Conservation (phyloP, 2,888 invertebrate species). For the Meganola albula region DNA sequence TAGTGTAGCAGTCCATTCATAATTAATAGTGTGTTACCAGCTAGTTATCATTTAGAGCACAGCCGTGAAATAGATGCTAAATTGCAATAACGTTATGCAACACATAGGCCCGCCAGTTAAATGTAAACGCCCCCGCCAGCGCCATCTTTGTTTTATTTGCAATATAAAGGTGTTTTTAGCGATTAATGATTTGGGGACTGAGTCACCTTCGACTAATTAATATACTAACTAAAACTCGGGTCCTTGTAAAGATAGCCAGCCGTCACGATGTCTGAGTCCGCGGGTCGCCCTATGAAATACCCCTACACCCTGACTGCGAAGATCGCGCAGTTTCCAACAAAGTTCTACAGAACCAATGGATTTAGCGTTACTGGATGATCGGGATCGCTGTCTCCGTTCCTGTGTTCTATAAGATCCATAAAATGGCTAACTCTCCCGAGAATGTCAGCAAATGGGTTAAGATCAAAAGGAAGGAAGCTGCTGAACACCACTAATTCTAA, state of each 20-base stretch:
- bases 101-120: background rate
- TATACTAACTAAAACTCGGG: too few relatives aligned
- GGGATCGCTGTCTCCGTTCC: background rate
- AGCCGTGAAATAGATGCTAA: conserved; percentile 27
- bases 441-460: conserved; percentile 81
- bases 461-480: conserved; percentile 1
- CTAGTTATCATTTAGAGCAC: conserved; percentile 10
- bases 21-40: conserved; percentile 11
- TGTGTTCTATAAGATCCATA: background rate
- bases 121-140: too few relatives aligned
- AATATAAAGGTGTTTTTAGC: too few relatives aligned
- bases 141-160: too few relatives aligned
- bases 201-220: too few relatives aligned
- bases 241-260: too few relatives aligned
- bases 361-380: background rate
- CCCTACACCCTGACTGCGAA: background rate
- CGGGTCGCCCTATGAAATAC: background rate
- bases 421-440: conserved; percentile 38
- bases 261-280: background rate
- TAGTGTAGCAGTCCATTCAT: background rate
- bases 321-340: background rate
- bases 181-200: too few relatives aligned
- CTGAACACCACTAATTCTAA: conserved; percentile 5
- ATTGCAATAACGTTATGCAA: conserved; percentile 23
- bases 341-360: background rate